Base-by-base conservation (phyloP, 2,888 invertebrate species). In the Lithosia quadra region DNA sequence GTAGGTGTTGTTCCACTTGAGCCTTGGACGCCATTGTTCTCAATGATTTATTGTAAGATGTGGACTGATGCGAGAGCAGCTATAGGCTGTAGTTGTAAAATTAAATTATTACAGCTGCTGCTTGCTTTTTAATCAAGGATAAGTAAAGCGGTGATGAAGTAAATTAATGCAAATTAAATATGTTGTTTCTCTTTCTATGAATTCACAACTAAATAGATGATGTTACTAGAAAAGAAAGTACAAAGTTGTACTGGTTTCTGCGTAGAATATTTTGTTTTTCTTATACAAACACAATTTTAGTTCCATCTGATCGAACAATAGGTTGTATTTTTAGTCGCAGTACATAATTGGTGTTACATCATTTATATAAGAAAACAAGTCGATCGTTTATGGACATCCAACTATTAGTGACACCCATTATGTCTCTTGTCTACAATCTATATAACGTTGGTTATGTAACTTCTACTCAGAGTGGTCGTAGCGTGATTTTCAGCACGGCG, bases 21-120 rank as follows among this genome's bases (percentile, higher is more conserved):
- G 71, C 75, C 79, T 76, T 71, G 70, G 66, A 66, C 68, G 71
- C 73, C 67, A 74, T 77, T 77, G 74, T 81, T 81, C 77, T 18
- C 39, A 74, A 60, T 63, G 63, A 71, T 70, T 68, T 75, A 75
- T 71, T 73, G 69, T 70, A 65, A 68, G 63, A 66, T 15, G 65
- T 61, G 49, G 39, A 70, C 55, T 49, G 18, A 43, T 49, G 49
- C 49, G 49, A 49, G 49, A 28, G n/a, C 49, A n/a, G 49, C 49
- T 49, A 43, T 18, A 43, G 43, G 18, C 43, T 43, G 7, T 43
- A 43, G 7, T 5, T 49, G 9, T 9, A 49, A 49, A n/a, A 49
- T 9, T 18, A 1, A 49, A 49, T 49, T 49, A 8, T 18, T 18
- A 49, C 49, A 7, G 18, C 49, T 49, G 18, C 39, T 39, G 18